A percentile compares a stretch with the other conserved stretches of the same genome.
These are phyloP conservation scores for Bombus fervidus DNA, from an alignment of 1,140 invertebrate species.

Conservation along the genomic window DNA sequence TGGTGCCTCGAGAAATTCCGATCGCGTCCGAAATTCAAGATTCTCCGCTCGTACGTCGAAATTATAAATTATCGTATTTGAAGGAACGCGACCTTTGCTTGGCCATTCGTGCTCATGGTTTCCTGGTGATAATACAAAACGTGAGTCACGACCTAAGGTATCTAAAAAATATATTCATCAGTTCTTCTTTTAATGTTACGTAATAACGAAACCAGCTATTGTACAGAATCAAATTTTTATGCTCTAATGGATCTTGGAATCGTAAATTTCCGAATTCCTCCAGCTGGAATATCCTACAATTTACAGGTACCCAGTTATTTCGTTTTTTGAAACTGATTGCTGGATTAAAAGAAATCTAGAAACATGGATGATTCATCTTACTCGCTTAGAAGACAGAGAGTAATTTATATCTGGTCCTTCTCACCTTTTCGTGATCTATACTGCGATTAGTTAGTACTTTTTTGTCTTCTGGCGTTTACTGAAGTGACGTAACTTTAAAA, in stretches of 20 bases:
- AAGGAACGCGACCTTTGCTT: slow-evolving; percentile 26
- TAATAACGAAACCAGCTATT: background rate
- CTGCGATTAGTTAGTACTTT: background rate
- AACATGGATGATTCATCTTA: background rate
- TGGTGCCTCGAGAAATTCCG: background rate
- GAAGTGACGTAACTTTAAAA: no score
- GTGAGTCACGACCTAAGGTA: slow-evolving; percentile 11
- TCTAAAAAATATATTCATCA: slow-evolving; percentile 1
- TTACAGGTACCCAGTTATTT: no score
- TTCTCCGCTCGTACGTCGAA: slow-evolving; percentile 24
- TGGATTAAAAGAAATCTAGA: background rate
- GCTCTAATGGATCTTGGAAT: background rate
- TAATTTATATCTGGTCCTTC: background rate
- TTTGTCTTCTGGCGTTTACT: background rate
- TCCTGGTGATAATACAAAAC: slow-evolving; percentile 39
- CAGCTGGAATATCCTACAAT: background rate
- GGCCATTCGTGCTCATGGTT: slow-evolving; percentile 26
- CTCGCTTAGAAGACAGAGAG: background rate
- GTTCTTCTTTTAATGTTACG: slow-evolving; percentile 11
- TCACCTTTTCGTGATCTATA: background rate
- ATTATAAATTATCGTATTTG: slow-evolving; percentile 39
- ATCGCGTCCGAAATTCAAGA: slow-evolving; percentile 23
- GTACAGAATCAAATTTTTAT: background rate
- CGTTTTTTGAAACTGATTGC: background rate
- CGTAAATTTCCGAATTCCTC: background rate